phyloP scores from a whole-genome alignment of 2,113 vertebrate genomes.

The Coracopsis vasa region DNA sequence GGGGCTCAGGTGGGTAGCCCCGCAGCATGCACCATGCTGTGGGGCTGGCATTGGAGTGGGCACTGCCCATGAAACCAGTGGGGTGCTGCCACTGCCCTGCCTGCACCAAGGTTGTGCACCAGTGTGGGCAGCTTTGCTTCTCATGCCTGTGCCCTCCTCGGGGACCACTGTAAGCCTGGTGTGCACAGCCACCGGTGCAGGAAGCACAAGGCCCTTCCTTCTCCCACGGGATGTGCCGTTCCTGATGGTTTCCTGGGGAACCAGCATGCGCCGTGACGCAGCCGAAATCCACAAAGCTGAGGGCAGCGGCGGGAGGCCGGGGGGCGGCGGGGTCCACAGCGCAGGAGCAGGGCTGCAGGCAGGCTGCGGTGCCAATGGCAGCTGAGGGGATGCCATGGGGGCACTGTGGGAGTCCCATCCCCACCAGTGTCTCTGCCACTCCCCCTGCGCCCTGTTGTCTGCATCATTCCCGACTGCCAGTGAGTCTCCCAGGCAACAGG shows the following conservation, averaged over 20 bases:
- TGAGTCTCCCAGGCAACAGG: conserved; percentile 63
- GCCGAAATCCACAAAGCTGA: not conserved
- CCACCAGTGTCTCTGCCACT: fast-evolving
- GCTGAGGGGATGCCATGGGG: fast-evolving
- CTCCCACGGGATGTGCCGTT: not conserved
- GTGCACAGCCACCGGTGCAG: fast-evolving
- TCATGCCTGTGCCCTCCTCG: fast-evolving
- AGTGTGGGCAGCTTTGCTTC: not conserved
- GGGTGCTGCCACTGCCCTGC: not conserved
- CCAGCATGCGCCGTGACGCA: not conserved
- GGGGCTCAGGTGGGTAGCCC: not conserved
- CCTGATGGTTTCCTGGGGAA: not conserved
- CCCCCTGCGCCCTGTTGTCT: not conserved
- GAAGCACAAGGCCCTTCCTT: not conserved
- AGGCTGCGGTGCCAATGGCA: fast-evolving
- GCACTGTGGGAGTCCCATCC: fast-evolving
- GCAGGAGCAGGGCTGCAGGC: not conserved
- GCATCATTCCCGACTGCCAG: not conserved
- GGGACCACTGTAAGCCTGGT: fast-evolving
- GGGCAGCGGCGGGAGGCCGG: not conserved
- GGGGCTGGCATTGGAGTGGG: too few species aligned
- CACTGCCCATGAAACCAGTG: not conserved
- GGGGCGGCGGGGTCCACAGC: fast-evolving
- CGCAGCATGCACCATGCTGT: fast-evolving
- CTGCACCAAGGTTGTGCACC: not conserved